phyloP scores from a whole-genome alignment of 2,888 invertebrate genomes.

The Amorpha juglandis region DNA sequence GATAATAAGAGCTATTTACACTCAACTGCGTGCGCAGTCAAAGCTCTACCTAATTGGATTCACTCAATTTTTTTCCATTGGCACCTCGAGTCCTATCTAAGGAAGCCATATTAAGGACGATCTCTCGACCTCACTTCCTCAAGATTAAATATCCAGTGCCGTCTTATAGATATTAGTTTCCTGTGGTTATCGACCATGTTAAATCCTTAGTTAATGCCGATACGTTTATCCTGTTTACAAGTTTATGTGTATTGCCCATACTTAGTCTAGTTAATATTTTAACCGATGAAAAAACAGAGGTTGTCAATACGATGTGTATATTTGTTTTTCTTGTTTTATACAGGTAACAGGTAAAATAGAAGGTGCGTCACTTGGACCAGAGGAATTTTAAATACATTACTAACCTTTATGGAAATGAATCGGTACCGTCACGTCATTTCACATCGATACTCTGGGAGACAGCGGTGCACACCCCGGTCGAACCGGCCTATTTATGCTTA shows the following conservation, averaged over 20 bases:
- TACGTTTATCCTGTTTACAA: conserved; percentile 26
- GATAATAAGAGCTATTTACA: background rate
- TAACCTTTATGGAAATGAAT: too few relatives aligned
- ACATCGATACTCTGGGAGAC: too few relatives aligned
- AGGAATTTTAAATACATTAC: too few relatives aligned
- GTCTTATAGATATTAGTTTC: conserved; percentile 40
- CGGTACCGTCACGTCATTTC: too few relatives aligned
- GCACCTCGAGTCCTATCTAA: conserved; percentile 20
- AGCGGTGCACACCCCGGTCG: too few relatives aligned
- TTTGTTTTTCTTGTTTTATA: too few relatives aligned
- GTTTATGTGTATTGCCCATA: background rate
- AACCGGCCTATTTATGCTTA: too few relatives aligned
- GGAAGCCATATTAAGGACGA: conserved; percentile 32
- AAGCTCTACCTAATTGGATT: conserved; percentile 19
- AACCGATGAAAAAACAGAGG: too few relatives aligned
- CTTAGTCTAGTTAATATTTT: too few relatives aligned
- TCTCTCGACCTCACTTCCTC: conserved; percentile 37
- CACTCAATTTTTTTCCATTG: conserved; percentile 14
- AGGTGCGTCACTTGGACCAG: too few relatives aligned
- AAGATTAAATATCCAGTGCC: conserved; percentile 38
- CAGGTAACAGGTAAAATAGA: too few relatives aligned
- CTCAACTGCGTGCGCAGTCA: background rate
- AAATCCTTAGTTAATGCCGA: conserved; percentile 6
- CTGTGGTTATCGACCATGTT: conserved; percentile 36
- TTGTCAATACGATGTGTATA: too few relatives aligned